Base-by-base conservation (phyloP, 1,140 invertebrate genomes). In the Drosophila grimshawi region DNA sequence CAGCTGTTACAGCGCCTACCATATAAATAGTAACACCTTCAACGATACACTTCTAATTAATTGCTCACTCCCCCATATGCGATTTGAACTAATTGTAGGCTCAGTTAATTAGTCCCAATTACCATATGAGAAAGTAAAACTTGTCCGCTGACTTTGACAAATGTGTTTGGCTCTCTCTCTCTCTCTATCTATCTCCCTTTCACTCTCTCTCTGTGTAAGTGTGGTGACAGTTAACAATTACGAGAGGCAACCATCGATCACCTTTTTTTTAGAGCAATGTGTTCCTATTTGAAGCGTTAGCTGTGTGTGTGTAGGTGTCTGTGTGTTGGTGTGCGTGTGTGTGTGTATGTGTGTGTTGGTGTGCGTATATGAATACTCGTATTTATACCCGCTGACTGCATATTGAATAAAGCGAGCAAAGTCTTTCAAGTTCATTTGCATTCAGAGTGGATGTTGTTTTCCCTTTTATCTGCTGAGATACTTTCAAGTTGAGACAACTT, bases 131-230 rank as follows among this genome's bases (percentile, higher is more conserved):
- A 69, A 35, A 59, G 33, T 30, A 43, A 32, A 53, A 65, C 19
- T 10, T 27, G 46, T 59, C 4, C 8, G 37, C 49, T 80, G 82
- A 86, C 82, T 77, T 67, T 88, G 82, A 86, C 79, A 80, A 88
- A 86, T 86, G 68, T 60, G 56, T 37, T 43, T 33, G 10, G 45
- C 39, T 46, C 19, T 19, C 19, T 19, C 19, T 19, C 19, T 19
- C 19, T 1, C 19, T 19, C 63, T 49, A 3, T 4, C n/a, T n/a
- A n/a, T n/a, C n/a, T n/a, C n/a, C n/a, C n/a, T n/a, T n/a, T 19
- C 19, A 0, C 19, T 19, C 19, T 19, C 19, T 19, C 19, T 19
- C 63, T 49, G 2, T 4, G 10, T 43, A 43, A n/a, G 39, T 43
- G 29, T 53, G 68, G 35, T 72, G 82, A 82, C 82, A 86, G 79